Percentiles rank a stretch among this genome's conserved stretches.
phyloP scores from a whole-genome alignment of 2,113 vertebrate species.

The Pogonocichla stellata region DNA sequence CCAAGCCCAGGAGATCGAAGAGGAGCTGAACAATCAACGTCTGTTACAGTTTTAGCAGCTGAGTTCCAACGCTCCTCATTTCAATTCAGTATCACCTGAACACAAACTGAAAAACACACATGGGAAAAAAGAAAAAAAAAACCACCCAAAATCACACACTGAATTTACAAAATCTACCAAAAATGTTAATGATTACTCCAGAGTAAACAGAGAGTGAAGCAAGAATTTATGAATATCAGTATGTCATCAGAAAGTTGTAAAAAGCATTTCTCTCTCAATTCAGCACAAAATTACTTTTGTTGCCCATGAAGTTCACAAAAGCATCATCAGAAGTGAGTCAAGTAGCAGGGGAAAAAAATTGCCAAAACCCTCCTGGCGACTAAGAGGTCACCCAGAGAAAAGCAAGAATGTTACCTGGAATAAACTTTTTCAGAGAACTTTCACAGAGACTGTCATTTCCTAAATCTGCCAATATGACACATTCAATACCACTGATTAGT shows the following conservation, averaged over 20 bases:
- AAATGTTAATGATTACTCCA: neutral
- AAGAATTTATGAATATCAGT: neutral
- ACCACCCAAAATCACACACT: too few species aligned
- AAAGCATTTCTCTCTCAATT: neutral
- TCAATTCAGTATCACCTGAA: neutral
- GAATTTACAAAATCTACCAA: neutral
- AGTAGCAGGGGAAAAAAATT: fast-evolving
- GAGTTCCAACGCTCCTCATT: neutral
- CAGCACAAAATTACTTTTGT: neutral
- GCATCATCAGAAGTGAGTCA: neutral
- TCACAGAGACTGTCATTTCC: neutral
- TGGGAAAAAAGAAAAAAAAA: neutral
- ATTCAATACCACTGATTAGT: neutral
- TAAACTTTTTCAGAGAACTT: neutral
- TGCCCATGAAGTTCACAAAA: neutral
- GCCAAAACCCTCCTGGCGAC: neutral
- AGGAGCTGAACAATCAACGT: neutral
- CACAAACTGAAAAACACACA: neutral
- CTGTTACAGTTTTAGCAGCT: neutral
- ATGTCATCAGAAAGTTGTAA: neutral
- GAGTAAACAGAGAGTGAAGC: neutral
- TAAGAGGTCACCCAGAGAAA: neutral
- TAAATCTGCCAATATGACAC: neutral
- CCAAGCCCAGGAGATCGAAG: neutral
- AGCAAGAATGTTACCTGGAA: neutral